Base-by-base conservation (phyloP, 2,888 invertebrate genomes). In the Crioceris asparagi region DNA sequence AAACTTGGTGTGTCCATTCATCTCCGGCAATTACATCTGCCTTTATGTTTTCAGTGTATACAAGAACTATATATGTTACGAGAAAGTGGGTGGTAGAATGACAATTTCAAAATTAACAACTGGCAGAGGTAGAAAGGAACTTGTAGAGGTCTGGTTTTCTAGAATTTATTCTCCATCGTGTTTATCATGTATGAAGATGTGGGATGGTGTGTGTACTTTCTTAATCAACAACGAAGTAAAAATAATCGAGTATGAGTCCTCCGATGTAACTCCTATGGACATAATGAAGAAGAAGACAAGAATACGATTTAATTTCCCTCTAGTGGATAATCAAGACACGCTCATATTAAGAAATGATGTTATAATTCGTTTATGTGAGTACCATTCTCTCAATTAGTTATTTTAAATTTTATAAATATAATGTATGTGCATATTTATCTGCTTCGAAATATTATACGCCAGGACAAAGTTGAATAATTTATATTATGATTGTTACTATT, bases 111-210 rank as follows among this genome's bases (percentile, higher is more conserved):
- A 59, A 48, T 35, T 63, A 8, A 46, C 29, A 15, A 40, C 49
- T 4, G 44, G 49, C 12, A 53, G 52, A 16, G 54, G 53, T 17
- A 44, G 46, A 7, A 50, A 51, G 17, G 48, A 51, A 15, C 41
- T 61, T n/a, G 46, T 50, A 33, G 59, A 59, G 45, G 51, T 62
- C 11, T 62, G 61, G 47, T 62, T 60, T 38, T 54, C 59, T 1
- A 45, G 64, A 32, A 60, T 65, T 21, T 64, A 63, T 41, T 63
- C 64, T 0, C 62, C 62, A 1, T 55, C 53, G 15, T 54, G 56
- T 46, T 53, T 63, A 8, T 59, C 59, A 1, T 56, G 58, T 26
- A 49, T 61, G 37, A 59, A 58, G 36, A 57, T 65, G 48, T 62
- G 61, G 61, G 55, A 61, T 32, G 60, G 59, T 4, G 49, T 57